Evolutionary conservation across 64 coral and sea anemone species (phyloP).

Genomic region (Porites australiensis): DNA sequence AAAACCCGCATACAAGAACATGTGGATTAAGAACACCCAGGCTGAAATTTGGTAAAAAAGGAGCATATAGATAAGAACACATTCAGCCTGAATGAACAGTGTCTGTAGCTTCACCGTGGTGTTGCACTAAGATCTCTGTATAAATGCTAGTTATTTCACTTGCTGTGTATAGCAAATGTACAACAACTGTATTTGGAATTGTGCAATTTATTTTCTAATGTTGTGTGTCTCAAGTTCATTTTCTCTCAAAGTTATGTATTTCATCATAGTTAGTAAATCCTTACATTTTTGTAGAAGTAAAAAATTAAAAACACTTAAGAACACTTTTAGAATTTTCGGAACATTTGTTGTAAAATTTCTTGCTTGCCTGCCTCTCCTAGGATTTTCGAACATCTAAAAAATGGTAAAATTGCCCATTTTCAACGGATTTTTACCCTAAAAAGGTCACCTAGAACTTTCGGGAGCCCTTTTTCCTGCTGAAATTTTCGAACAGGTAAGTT

Average conservation of each 20-base stretch:
- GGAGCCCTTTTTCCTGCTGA: too few species aligned
- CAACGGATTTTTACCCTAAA: too few species aligned
- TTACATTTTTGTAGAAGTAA: constrained; percentile 44
- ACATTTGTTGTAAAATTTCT: too few species aligned
- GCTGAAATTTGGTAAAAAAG: constrained; percentile 60
- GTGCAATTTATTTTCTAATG: too few species aligned
- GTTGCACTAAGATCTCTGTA: constrained; percentile 31
- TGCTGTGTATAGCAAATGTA: constrained; percentile 46
- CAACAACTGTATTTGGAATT: constrained; percentile 40
- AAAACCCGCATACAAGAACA: constrained; percentile 91
- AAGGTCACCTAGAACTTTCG: too few species aligned
- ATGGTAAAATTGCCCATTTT: too few species aligned
- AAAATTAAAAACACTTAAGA: constrained; percentile 72
- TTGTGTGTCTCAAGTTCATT: too few species aligned
- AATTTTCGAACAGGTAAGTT: too few species aligned
- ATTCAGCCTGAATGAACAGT: not conserved
- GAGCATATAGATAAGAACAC: too few species aligned
- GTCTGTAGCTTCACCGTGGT: constrained; percentile 24
- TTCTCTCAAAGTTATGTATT: not conserved
- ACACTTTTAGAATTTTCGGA: too few species aligned
- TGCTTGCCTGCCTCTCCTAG: too few species aligned
- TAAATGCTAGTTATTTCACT: constrained; percentile 27
- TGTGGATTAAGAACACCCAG: constrained; percentile 66
- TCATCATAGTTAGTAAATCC: constrained; percentile 41
- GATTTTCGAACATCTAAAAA: too few species aligned